Evolutionary conservation across 2,888 invertebrate genomes (phyloP).

Genomic region (Himalopsyche japonica): DNA sequence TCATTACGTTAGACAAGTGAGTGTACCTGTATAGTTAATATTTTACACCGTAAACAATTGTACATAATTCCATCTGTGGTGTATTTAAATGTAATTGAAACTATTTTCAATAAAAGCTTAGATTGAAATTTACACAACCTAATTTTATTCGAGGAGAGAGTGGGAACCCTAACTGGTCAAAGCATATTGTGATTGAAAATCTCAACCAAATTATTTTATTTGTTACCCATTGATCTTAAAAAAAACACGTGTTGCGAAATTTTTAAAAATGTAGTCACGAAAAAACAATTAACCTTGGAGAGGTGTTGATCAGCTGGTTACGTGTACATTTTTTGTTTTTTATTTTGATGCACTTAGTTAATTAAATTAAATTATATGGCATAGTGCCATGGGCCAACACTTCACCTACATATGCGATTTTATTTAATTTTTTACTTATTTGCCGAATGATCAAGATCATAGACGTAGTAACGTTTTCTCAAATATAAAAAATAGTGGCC

Average conservation of each 20-base stretch:
- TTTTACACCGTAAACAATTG: too few relatives aligned
- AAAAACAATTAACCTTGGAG: not conserved
- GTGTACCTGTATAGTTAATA: too few relatives aligned
- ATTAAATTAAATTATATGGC: not conserved
- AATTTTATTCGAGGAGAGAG: not conserved
- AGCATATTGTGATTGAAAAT: not conserved
- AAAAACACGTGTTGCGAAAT: not conserved
- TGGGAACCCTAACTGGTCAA: not conserved
- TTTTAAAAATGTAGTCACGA: not conserved
- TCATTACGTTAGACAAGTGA: too few relatives aligned
- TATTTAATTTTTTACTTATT: too few relatives aligned
- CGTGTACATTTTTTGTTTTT: not conserved
- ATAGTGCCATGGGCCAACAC: not conserved
- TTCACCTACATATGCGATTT: not conserved
- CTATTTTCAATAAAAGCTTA: too few relatives aligned
- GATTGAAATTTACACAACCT: too few relatives aligned
- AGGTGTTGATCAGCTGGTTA: not conserved
- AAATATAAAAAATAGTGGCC: too few relatives aligned
- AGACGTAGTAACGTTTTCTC: too few relatives aligned
- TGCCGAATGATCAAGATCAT: too few relatives aligned
- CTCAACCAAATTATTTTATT: not conserved
- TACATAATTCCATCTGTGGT: too few relatives aligned
- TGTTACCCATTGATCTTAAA: not conserved
- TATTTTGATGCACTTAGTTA: not conserved
- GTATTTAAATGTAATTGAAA: too few relatives aligned